phyloP scores from a whole-genome alignment of 2,797 vertebrate species.

The Balearica regulorum region DNA sequence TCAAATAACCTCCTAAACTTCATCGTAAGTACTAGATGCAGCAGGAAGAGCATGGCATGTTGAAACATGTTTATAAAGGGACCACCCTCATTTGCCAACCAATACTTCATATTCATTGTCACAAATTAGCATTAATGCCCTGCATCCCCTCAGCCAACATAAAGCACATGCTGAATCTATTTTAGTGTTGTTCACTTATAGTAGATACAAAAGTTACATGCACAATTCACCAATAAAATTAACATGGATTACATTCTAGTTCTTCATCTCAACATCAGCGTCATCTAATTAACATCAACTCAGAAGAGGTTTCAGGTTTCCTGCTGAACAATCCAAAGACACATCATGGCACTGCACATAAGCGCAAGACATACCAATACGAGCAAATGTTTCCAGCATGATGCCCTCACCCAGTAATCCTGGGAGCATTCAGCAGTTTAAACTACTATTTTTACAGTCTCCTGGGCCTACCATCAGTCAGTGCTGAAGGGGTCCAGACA shows the following conservation, averaged over 20 bases:
- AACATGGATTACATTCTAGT: neutral
- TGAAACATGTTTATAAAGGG: neutral
- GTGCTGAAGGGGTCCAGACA: neutral
- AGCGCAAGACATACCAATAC: neutral
- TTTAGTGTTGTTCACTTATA: neutral
- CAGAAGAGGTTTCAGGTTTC: neutral
- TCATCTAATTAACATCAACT: neutral
- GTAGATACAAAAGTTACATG: neutral
- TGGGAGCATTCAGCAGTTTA: neutral
- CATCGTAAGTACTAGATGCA: neutral
- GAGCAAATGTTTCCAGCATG: neutral
- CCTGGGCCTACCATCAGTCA: neutral
- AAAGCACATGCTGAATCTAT: neutral
- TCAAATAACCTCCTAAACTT: neutral
- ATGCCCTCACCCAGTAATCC: neutral
- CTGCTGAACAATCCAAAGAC: neutral
- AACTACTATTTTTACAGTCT: neutral
- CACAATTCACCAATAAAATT: neutral
- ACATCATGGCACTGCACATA: neutral
- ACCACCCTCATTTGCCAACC: neutral
- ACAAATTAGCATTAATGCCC: neutral
- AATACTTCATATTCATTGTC: neutral
- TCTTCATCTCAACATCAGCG: neutral
- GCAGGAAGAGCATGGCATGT: neutral
- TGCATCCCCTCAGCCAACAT: neutral